Conservation (phyloP, 2,888 invertebrate species). For the Helicoverpa assulta region DNA sequence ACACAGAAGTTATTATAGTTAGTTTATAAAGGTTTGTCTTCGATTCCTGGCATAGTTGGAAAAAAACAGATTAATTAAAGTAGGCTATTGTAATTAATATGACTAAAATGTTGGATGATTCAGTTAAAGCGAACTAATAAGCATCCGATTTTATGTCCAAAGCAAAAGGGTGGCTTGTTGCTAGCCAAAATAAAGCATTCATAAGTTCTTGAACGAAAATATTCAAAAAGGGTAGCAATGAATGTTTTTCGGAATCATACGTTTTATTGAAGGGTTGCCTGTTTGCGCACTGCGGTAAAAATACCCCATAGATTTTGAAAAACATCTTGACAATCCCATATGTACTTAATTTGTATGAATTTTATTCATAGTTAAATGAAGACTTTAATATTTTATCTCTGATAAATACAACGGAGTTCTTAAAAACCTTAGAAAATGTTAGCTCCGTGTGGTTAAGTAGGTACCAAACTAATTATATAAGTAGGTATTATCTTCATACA, state of each 20-base stretch:
- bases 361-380: background rate
- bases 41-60: background rate
- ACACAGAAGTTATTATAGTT: no score
- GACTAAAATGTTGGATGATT: background rate
- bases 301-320: conserved; percentile 17
- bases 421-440: conserved; percentile 44
- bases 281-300: conserved; percentile 54
- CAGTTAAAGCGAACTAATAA: background rate
- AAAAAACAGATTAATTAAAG: background rate
- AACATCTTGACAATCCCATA: background rate
- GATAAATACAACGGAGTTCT: conserved; percentile 11
- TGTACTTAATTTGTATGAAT: no score
- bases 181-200: conserved; percentile 25
- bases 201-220: conserved; percentile 23
- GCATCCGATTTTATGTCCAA: conserved; percentile 9
- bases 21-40: background rate
- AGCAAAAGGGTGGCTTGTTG: conserved; percentile 8
- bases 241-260: conserved; percentile 43
- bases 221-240: conserved; percentile 35
- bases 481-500: conserved; percentile 45
- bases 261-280: conserved; percentile 25
- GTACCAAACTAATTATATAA: conserved; percentile 29
- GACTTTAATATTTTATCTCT: background rate
- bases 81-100: background rate
- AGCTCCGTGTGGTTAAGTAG: conserved; percentile 27